These are phyloP conservation scores for Menidia beryllina DNA, from an alignment of 2,113 vertebrate species.

Conservation along the genomic window DNA sequence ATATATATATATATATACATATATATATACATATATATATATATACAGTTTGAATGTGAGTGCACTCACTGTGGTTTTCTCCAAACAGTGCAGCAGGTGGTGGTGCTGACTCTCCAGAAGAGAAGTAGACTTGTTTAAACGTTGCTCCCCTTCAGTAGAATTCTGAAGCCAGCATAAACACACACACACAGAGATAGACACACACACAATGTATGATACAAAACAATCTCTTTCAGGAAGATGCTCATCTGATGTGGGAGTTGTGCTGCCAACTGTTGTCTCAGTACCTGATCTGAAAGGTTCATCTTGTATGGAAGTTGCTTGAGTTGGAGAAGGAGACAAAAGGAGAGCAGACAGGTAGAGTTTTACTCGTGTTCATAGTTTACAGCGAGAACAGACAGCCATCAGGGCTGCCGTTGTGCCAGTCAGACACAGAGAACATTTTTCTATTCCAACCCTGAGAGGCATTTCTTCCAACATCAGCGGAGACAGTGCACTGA, in stretches of 20 bases:
- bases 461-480: slow-evolving; percentile 38
- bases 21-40: background rate
- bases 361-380: slow-evolving; percentile 65
- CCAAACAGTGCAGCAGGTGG: slow-evolving; percentile 98
- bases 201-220: slow-evolving; percentile 8
- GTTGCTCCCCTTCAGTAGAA: slow-evolving; percentile 90
- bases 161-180: slow-evolving; percentile 78
- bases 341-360: slow-evolving; percentile 73
- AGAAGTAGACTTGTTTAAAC: slow-evolving; percentile 87
- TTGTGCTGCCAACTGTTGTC: slow-evolving; percentile 47
- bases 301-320: slow-evolving; percentile 84
- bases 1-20: no score
- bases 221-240: slow-evolving; percentile 2
- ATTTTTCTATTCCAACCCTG: slow-evolving; percentile 37
- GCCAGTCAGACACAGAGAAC: slow-evolving; percentile 37
- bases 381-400: slow-evolving; percentile 41
- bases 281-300: slow-evolving; percentile 81
- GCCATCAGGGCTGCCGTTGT: slow-evolving; percentile 27
- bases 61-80: slow-evolving; percentile 98
- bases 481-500: slow-evolving; percentile 51
- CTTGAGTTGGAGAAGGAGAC: slow-evolving; percentile 76
- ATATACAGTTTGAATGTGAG: slow-evolving; percentile 7
- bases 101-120: slow-evolving; percentile 97
- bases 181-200: slow-evolving; percentile 43
- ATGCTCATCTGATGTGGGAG: slow-evolving; percentile 43